Evolutionary conservation across 2,797 vertebrate genomes (phyloP).

Genomic region (Clarias pachynema): DNA sequence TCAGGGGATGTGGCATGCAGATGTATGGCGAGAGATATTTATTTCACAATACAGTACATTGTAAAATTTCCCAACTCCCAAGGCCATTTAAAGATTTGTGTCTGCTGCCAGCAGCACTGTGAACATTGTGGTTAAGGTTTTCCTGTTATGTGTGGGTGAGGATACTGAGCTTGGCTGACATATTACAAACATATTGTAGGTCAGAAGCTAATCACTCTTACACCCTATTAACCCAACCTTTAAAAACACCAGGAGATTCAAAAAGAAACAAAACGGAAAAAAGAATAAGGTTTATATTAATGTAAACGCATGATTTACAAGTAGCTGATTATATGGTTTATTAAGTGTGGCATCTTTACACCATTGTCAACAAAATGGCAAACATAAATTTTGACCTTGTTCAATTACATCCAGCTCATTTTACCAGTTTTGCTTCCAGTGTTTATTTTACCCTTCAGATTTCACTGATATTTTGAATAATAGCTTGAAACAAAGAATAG

Average conservation of each 20-base stretch:
- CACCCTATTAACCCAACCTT: neutral
- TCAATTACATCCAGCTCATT: neutral
- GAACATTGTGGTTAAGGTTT: neutral
- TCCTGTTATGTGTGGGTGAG: neutral
- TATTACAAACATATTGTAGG: neutral
- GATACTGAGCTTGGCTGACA: neutral
- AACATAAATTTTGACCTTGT: neutral
- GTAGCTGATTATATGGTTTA: neutral
- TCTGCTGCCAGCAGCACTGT: neutral
- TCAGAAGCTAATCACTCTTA: neutral
- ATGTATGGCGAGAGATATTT: neutral
- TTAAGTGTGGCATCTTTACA: neutral
- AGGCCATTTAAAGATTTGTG: neutral
- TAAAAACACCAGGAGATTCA: slow-evolving; percentile 2
- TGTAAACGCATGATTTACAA: neutral
- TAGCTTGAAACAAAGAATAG: neutral
- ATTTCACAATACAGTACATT: neutral
- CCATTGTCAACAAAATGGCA: neutral
- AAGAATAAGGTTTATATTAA: neutral
- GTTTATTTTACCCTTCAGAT: neutral
- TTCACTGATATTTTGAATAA: neutral
- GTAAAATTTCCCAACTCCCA: neutral
- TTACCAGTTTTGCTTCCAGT: neutral
- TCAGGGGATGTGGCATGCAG: neutral
- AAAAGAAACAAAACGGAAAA: neutral